These are phyloP conservation scores for Mustelus asterias DNA, from an alignment of 2,113 vertebrate genomes.

Conservation along the genomic window DNA sequence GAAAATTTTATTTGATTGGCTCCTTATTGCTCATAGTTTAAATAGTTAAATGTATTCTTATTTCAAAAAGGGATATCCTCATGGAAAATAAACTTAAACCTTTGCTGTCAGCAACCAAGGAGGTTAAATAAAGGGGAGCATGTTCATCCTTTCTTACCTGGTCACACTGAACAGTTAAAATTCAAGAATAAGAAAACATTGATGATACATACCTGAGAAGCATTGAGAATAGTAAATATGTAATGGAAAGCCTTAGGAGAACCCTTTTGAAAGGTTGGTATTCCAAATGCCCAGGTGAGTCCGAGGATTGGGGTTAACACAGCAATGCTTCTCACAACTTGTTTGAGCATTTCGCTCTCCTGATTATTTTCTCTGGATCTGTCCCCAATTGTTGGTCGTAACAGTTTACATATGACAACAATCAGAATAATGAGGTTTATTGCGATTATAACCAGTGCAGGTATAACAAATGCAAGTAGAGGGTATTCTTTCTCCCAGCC, in stretches of 20 bases:
- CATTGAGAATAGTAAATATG: conserved; percentile 67
- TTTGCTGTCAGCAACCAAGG: too few relatives aligned
- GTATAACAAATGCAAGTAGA: conserved; percentile 70
- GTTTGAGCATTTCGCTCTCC: conserved; percentile 58
- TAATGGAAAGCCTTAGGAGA: conserved; percentile 49
- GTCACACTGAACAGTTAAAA: not conserved
- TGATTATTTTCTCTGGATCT: conserved; percentile 42
- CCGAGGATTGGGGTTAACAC: conserved; percentile 79
- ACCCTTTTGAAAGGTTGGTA: conserved; percentile 54
- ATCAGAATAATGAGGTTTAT: conserved; percentile 70
- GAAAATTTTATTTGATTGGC: too few relatives aligned
- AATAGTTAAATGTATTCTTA: too few relatives aligned
- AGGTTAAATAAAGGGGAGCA: too few relatives aligned
- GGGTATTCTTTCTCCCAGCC: conserved; percentile 70
- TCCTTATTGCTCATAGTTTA: too few relatives aligned
- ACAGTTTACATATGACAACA: conserved; percentile 64
- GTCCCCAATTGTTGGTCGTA: conserved; percentile 57
- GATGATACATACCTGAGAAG: conserved; percentile 65
- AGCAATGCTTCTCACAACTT: conserved; percentile 66
- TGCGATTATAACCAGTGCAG: conserved; percentile 65
- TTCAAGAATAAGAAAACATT: not conserved
- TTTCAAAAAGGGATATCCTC: too few relatives aligned
- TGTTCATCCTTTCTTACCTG: too few relatives aligned
- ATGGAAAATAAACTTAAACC: too few relatives aligned
- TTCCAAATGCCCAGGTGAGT: conserved; percentile 76